Evolutionary conservation across 2,888 invertebrate species (phyloP), one percentile per base, ranked within the genome.

Genomic region (Leptothorax acervorum): DNA sequence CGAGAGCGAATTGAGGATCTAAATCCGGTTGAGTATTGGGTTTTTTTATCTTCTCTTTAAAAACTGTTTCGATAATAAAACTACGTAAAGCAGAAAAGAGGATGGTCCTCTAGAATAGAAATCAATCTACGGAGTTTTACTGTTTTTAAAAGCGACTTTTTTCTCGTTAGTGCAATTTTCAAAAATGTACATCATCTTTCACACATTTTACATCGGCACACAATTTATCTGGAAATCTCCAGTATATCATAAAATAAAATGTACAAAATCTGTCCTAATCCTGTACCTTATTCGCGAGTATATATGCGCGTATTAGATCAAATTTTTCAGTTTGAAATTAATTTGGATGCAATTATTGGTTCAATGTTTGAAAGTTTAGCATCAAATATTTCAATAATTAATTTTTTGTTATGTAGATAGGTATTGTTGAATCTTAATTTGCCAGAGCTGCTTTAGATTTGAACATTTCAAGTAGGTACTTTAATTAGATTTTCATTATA

Each of bases 11-110:
- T 51, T 51, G 18, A 15, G 51, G 23, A 53, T 39, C 23, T 51
- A 35, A 28, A 35, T 76, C 55, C 35, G 48, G 6, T 74, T 28
- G 31, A 45, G 3, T 15, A 3, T 31, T 53, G 51, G 5, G 1
- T 65, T 15, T 23, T 23, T 23, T 39, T 53, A 51, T 18, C 51
- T 28, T 65, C 39, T 62, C 51, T 76, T 35, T 48, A 23, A 63
- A 55, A 73, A 15, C 35, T 55, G 23, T 57, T 55, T 55, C 6
- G 71, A 71, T 55, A 57, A 73, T 73, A 57, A 73, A 73, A 57
- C 5, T 57, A 42, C 18, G 42, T 55, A 55, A 73, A 73, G 18
- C 39, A 28, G 3, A 45, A 28, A 60, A 60, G 18, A 73, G 39
- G 57, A 57, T 57, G 12, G 45, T 42, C 60, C 57, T 74, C 18